A percentile compares a stretch with the other conserved stretches of the same genome.
Evolutionary conservation across 2,113 vertebrate genomes (phyloP).

Genomic region (Phrynosoma platyrhinos): DNA sequence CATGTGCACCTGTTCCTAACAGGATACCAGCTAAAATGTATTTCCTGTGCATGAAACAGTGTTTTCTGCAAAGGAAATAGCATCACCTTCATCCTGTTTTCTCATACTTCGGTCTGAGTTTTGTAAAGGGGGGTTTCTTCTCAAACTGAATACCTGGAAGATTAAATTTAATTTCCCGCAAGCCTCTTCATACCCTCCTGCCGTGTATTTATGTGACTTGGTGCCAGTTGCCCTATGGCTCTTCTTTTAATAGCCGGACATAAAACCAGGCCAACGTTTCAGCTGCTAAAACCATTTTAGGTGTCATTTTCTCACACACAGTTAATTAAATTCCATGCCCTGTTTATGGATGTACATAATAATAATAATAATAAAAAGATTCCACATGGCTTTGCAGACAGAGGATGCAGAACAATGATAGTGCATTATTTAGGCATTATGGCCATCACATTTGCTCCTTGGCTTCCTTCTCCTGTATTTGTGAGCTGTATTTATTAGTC

Average conservation of each 20-base stretch:
- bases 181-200: conserved; percentile 64
- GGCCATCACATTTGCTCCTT: conserved; percentile 38
- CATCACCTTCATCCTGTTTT: conserved; percentile 23
- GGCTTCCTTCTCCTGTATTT: conserved; percentile 21
- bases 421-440: conserved; percentile 58
- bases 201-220: conserved; percentile 61
- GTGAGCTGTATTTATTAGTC: conserved; percentile 34
- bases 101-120: conserved; percentile 28
- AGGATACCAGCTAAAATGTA: too few species aligned
- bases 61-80: too few species aligned
- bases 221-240: conserved; percentile 67
- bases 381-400: conserved; percentile 54
- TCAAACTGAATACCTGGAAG: conserved; percentile 56
- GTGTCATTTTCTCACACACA: conserved; percentile 59
- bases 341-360: conserved; percentile 70
- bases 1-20: too few species aligned
- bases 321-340: conserved; percentile 77
- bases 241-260: conserved; percentile 71
- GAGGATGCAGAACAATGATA: conserved; percentile 66
- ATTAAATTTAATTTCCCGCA: conserved; percentile 71
- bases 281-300: conserved; percentile 67
- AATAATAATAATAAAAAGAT: conserved; percentile 54
- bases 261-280: conserved; percentile 71
- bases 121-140: conserved; percentile 36
- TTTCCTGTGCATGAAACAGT: too few species aligned